Percentiles rank a stretch among this genome's conserved stretches.
phyloP scores from a whole-genome alignment of 2,888 invertebrate species.

The Nasonovia ribisnigri region DNA sequence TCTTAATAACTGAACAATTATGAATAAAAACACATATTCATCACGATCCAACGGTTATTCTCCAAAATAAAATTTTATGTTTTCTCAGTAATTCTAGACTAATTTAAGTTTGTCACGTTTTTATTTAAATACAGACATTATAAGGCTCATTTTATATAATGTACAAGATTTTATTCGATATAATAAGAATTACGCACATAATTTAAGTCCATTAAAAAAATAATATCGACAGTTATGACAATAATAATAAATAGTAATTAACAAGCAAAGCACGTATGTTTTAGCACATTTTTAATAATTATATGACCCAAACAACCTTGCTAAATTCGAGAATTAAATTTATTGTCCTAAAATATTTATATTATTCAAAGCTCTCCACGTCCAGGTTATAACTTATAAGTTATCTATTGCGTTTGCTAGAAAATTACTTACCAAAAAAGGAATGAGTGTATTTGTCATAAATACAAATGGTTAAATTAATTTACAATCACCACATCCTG shows the following conservation, averaged over 20 bases:
- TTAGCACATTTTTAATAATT: not conserved
- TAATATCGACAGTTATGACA: not conserved
- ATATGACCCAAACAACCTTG: not conserved
- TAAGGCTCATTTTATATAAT: not conserved
- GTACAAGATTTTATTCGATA: not conserved
- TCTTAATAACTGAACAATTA: not conserved
- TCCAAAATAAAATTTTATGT: not conserved
- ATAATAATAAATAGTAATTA: not conserved
- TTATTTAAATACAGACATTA: not conserved
- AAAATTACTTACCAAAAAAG: conserved; percentile 9
- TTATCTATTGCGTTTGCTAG: not conserved
- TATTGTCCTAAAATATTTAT: not conserved
- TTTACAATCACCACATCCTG: not conserved
- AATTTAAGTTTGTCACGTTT: not conserved
- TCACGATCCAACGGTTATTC: not conserved
- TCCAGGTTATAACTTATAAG: conserved; percentile 5
- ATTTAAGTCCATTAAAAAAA: not conserved
- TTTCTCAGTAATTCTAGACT: not conserved
- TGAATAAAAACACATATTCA: not conserved
- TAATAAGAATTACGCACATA: not conserved
- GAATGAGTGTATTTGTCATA: not conserved
- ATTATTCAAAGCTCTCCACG: not conserved
- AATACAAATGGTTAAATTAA: conserved; percentile 19
- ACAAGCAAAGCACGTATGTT: not conserved
- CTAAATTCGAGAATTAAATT: not conserved